Evolutionary conservation across 2,113 vertebrate genomes (phyloP).

Genomic region (Brachypodius melanocephalos): DNA sequence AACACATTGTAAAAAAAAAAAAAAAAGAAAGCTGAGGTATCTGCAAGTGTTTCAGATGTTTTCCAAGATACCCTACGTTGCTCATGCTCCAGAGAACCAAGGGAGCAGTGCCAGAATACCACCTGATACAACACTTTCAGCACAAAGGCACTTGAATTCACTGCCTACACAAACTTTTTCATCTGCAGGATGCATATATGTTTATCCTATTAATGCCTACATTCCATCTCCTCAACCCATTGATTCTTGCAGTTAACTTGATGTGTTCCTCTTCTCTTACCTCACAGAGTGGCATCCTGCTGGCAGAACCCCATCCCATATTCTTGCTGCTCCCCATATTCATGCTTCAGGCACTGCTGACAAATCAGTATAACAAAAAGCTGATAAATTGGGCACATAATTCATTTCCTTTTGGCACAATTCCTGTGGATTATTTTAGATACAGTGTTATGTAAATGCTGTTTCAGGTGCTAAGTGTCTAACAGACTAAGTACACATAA

Average conservation of each 20-base stretch:
- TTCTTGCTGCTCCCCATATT: not conserved
- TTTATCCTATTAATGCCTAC: not conserved
- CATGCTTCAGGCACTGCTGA: not conserved
- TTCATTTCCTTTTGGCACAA: not conserved
- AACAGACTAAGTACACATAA: not conserved
- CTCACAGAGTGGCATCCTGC: not conserved
- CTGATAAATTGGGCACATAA: not conserved
- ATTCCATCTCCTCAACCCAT: not conserved
- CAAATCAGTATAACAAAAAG: not conserved
- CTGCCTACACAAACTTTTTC: not conserved
- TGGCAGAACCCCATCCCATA: not conserved
- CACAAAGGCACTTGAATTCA: not conserved
- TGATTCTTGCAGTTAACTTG: not conserved
- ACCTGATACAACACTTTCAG: not conserved
- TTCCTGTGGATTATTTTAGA: not conserved
- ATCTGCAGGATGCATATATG: not conserved
- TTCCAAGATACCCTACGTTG: not conserved
- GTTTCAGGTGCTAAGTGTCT: not conserved
- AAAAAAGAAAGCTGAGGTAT: not conserved
- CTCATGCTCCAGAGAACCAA: not conserved
- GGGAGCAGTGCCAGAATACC: not conserved
- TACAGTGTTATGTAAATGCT: not conserved
- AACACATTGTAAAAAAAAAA: not conserved
- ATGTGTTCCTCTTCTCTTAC: not conserved
- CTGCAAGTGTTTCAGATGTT: not conserved